Conservation (phyloP, 1,140 invertebrate species). For the Melanaphis sacchari region DNA sequence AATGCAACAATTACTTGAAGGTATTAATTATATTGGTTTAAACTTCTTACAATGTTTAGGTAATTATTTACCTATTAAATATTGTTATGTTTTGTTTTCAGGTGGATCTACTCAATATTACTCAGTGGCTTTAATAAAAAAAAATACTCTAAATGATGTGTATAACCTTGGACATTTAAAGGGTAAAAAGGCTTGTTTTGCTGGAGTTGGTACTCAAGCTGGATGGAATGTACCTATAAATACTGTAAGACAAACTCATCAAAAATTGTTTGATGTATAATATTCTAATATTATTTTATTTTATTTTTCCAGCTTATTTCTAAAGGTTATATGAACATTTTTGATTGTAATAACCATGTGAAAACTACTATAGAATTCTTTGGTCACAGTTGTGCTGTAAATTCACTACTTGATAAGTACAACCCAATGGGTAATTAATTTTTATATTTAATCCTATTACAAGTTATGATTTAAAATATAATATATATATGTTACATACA, state of each 20-base stretch:
- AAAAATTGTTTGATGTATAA: constrained; percentile 60
- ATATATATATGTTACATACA: not conserved
- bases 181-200: constrained; percentile 85
- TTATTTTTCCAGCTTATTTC: constrained; percentile 75
- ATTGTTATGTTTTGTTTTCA: constrained; percentile 60
- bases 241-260: constrained; percentile 68
- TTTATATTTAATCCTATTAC: not conserved
- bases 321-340: constrained; percentile 78
- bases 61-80: not conserved
- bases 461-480: not conserved
- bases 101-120: constrained; percentile 70
- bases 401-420: constrained; percentile 88
- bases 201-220: constrained; percentile 87
- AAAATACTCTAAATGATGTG: constrained; percentile 71
- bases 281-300: constrained; percentile 56
- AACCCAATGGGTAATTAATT: constrained; percentile 83
- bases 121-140: constrained; percentile 85
- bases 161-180: constrained; percentile 73
- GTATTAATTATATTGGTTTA: constrained; percentile 59
- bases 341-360: constrained; percentile 95
- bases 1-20: constrained; percentile 74
- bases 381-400: constrained; percentile 89
- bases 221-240: constrained; percentile 93
- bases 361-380: constrained; percentile 92
- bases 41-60: not conserved